A percentile compares a stretch with the other conserved stretches of the same genome.
These are phyloP conservation scores for Anoncus sp. DNA, from an alignment of 2,888 invertebrate species.

Conservation along the genomic window DNA sequence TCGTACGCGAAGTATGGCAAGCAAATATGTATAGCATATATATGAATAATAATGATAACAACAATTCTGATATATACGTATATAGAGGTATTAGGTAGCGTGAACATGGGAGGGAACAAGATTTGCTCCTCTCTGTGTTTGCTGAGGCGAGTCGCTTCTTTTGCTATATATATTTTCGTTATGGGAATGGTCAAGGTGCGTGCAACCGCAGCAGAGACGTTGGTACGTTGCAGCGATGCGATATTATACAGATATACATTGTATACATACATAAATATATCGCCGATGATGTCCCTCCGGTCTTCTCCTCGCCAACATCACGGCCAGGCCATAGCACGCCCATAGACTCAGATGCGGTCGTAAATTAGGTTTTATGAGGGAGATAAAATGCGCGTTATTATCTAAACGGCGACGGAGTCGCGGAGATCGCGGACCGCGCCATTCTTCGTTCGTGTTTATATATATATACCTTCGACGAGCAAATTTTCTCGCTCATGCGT, in stretches of 20 bases:
- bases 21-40: constrained; percentile 2
- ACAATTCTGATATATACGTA: constrained; percentile 8
- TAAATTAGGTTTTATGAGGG: constrained; percentile 83
- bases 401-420: constrained; percentile 82
- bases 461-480: constrained; percentile 61
- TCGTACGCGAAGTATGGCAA: constrained; percentile 5
- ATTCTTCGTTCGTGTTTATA: constrained; percentile 73
- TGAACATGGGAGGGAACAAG: constrained; percentile 33
- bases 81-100: constrained; percentile 17
- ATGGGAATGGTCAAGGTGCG: constrained; percentile 79
- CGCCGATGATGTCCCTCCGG: constrained; percentile 41
- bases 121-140: constrained; percentile 47
- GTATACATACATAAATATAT: constrained; percentile 19
- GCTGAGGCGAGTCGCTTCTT: constrained; percentile 57
- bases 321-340: constrained; percentile 77
- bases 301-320: constrained; percentile 74
- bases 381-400: constrained; percentile 83
- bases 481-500: constrained; percentile 50
- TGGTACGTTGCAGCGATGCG: constrained; percentile 48
- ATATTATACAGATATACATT: constrained; percentile 27
- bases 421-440: constrained; percentile 79
- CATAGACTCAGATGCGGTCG: constrained; percentile 80
- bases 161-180: constrained; percentile 64
- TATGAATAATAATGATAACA: constrained; percentile 13
- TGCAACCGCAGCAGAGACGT: constrained; percentile 75